phyloP scores from a whole-genome alignment of 2,797 vertebrate genomes.

The Helarctos malayanus region DNA sequence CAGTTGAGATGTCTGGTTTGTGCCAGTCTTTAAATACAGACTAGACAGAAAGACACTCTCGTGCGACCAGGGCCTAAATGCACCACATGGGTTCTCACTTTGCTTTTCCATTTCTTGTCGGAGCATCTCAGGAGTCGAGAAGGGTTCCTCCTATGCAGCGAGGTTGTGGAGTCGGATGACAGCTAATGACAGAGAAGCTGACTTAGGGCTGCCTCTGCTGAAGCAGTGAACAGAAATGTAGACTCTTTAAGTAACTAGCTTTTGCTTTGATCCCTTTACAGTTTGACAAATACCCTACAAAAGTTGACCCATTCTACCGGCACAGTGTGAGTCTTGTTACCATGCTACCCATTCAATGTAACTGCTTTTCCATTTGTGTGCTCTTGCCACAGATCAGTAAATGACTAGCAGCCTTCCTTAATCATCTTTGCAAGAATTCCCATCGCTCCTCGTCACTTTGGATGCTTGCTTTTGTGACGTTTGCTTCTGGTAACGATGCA shows the following conservation, averaged over 20 bases:
- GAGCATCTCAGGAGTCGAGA: background rate
- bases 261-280: constrained; percentile 95
- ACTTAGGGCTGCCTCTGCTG: background rate
- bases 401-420: constrained; percentile 80
- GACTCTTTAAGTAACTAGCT: constrained; percentile 89
- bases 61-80: background rate
- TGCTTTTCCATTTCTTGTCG: background rate
- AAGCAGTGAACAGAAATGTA: constrained; percentile 61
- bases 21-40: background rate
- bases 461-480: constrained; percentile 87
- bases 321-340: constrained; percentile 96
- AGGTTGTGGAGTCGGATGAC: constrained; percentile 58
- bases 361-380: constrained; percentile 85
- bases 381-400: constrained; percentile 82
- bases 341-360: constrained; percentile 85
- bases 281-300: constrained; percentile 99
- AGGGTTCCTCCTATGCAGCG: background rate
- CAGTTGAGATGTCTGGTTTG: background rate
- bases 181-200: constrained; percentile 40
- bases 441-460: constrained; percentile 81
- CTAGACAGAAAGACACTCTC: background rate
- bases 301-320: constrained; percentile 99
- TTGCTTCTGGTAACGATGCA: constrained; percentile 89
- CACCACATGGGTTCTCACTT: background rate
- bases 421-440: constrained; percentile 87